Percentiles rank a stretch among this genome's conserved stretches.
Conservation (phyloP, 2,888 invertebrate species). For the Pristionchus entomophagus region DNA sequence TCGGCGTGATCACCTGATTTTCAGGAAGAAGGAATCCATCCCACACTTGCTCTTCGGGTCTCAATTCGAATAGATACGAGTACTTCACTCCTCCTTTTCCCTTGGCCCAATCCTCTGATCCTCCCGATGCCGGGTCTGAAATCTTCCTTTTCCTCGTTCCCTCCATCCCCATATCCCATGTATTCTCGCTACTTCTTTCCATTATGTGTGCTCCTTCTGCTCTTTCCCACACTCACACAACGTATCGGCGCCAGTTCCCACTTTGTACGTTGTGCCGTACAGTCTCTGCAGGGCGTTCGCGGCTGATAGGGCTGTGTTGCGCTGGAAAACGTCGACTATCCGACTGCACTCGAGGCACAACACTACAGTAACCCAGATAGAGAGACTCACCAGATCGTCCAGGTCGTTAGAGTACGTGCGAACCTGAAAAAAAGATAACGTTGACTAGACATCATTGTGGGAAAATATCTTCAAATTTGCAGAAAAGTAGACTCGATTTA, state of each 20-base stretch:
- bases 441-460: background rate
- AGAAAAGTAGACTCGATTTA: too few relatives aligned
- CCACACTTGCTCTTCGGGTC: constrained; percentile 74
- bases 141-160: too few relatives aligned
- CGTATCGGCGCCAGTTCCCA: constrained; percentile 75
- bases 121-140: constrained; percentile 70
- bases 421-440: constrained; percentile 50
- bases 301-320: constrained; percentile 70
- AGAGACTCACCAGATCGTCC: constrained; percentile 64
- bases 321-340: constrained; percentile 58
- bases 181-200: too few relatives aligned
- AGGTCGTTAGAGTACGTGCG: constrained; percentile 72
- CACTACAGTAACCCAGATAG: background rate
- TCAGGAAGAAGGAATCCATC: constrained; percentile 75
- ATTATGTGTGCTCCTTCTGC: background rate
- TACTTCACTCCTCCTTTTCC: constrained; percentile 74
- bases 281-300: constrained; percentile 69
- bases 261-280: constrained; percentile 74
- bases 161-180: background rate
- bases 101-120: constrained; percentile 75
- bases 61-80: constrained; percentile 74
- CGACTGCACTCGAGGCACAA: constrained; percentile 11
- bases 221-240: constrained; percentile 57
- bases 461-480: too few relatives aligned
- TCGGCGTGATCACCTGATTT: constrained; percentile 71